Conservation (phyloP, 2,797 vertebrate genomes). For the Loris lydekkerianus region DNA sequence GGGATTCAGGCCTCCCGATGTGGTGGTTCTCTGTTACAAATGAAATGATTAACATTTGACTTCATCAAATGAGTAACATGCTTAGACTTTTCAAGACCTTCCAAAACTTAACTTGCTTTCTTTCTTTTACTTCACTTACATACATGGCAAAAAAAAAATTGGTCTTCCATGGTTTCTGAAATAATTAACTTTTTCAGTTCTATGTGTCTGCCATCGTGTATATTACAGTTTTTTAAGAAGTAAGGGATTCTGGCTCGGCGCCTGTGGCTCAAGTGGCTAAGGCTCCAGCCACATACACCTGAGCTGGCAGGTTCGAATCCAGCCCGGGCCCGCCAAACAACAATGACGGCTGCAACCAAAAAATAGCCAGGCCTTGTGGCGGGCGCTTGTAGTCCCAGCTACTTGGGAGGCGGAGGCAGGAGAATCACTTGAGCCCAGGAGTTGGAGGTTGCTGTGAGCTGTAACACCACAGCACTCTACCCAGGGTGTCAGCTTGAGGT, state of each 20-base stretch:
- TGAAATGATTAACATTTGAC: not conserved
- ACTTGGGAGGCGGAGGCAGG: too few species aligned
- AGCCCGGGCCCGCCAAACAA: too few species aligned
- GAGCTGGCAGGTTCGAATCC: too few species aligned
- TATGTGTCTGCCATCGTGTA: not conserved
- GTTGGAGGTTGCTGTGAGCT: too few species aligned
- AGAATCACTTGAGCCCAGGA: too few species aligned
- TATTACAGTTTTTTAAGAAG: not conserved
- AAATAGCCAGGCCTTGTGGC: too few species aligned
- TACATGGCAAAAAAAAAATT: not conserved
- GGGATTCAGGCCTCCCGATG: not conserved
- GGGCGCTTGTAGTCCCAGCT: too few species aligned
- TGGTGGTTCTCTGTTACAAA: not conserved
- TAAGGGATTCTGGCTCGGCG: not conserved
- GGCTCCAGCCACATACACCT: too few species aligned
- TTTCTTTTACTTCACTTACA: not conserved
- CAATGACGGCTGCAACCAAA: too few species aligned
- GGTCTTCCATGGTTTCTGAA: not conserved
- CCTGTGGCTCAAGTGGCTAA: too few species aligned
- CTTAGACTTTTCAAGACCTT: not conserved
- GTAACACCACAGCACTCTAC: too few species aligned
- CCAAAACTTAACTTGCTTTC: not conserved
- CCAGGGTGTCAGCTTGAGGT: too few species aligned
- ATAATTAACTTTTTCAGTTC: conserved; percentile 26
- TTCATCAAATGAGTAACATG: not conserved